A percentile compares a stretch with the other conserved stretches of the same genome.
These are phyloP conservation scores for Oncorhynchus mykiss DNA, from an alignment of 2,113 vertebrate species.

Conservation along the genomic window DNA sequence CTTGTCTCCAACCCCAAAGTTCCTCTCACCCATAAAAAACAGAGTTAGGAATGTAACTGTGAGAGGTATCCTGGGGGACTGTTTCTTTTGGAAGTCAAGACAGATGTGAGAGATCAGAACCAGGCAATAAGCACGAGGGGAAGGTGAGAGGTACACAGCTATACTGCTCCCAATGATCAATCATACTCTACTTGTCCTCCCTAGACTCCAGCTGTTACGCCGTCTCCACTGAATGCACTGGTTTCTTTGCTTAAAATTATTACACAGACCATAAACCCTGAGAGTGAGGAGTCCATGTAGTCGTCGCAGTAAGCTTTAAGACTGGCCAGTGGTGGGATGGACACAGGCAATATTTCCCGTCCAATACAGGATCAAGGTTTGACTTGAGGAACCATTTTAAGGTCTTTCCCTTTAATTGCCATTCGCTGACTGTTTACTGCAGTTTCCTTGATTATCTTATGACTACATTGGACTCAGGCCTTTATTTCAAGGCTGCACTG, in stretches of 20 bases:
- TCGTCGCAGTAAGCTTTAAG: conserved; percentile 74
- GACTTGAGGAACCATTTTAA: conserved; percentile 57
- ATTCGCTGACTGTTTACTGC: conserved; percentile 22
- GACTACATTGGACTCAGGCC: conserved; percentile 15
- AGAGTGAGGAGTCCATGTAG: conserved; percentile 66
- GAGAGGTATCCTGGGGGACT: conserved; percentile 31
- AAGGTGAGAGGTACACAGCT: conserved; percentile 67
- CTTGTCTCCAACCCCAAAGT: background rate
- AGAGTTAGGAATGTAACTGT: background rate
- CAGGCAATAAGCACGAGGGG: conserved; percentile 61
- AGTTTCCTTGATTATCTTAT: conserved; percentile 29
- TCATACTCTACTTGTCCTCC: conserved; percentile 72
- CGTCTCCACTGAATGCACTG: conserved; percentile 68
- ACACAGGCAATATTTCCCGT: conserved; percentile 65
- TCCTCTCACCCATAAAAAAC: background rate
- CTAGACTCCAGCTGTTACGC: conserved; percentile 64
- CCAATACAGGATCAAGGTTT: conserved; percentile 53
- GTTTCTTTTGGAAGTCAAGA: conserved; percentile 62
- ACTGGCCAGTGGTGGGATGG: conserved; percentile 61
- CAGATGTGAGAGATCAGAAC: conserved; percentile 70
- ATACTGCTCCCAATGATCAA: conserved; percentile 64
- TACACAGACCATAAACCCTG: conserved; percentile 73
- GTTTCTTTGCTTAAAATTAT: conserved; percentile 75
- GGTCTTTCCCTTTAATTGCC: conserved; percentile 63
- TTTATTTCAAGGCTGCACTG: conserved; percentile 27